These are phyloP conservation scores for Perdita meconis DNA, from an alignment of 2,888 invertebrate genomes.

Conservation along the genomic window DNA sequence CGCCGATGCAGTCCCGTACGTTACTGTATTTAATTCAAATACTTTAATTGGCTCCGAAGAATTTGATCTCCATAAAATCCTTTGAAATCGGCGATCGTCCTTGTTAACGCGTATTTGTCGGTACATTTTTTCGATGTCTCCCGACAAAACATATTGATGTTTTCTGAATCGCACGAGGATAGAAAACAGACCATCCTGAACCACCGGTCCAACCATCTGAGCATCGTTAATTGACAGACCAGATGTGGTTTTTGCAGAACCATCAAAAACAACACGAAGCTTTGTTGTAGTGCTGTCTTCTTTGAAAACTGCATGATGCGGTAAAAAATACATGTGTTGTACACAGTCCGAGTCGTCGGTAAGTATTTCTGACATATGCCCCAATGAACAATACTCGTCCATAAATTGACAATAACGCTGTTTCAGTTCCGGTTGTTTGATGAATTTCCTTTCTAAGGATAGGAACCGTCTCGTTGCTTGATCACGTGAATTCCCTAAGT, in stretches of 20 bases:
- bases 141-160: constrained; percentile 5
- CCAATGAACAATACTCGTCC: constrained; percentile 8
- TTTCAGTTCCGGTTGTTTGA: not conserved
- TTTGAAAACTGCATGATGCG: constrained; percentile 25
- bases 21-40: constrained; percentile 14
- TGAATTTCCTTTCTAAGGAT: constrained; percentile 13
- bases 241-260: constrained; percentile 18
- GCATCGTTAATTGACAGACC: constrained; percentile 4
- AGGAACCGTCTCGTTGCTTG: not conserved
- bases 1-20: constrained; percentile 18
- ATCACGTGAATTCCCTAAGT: constrained; percentile 2
- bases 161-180: constrained; percentile 14
- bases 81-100: not conserved
- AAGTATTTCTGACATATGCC: constrained; percentile 2
- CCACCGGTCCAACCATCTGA: not conserved
- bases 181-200: constrained; percentile 7
- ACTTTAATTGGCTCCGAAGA: not conserved
- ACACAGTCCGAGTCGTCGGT: not conserved
- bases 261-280: constrained; percentile 23
- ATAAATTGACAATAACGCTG: not conserved
- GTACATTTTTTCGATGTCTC: constrained; percentile 21
- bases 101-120: not conserved
- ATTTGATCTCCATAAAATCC: constrained; percentile 7
- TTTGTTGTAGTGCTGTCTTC: constrained; percentile 22
- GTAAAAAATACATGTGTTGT: not conserved